Evolutionary conservation across 2,113 vertebrate genomes (phyloP), one percentile per base, ranked within the genome.

Genomic region (Danio rerio): DNA sequence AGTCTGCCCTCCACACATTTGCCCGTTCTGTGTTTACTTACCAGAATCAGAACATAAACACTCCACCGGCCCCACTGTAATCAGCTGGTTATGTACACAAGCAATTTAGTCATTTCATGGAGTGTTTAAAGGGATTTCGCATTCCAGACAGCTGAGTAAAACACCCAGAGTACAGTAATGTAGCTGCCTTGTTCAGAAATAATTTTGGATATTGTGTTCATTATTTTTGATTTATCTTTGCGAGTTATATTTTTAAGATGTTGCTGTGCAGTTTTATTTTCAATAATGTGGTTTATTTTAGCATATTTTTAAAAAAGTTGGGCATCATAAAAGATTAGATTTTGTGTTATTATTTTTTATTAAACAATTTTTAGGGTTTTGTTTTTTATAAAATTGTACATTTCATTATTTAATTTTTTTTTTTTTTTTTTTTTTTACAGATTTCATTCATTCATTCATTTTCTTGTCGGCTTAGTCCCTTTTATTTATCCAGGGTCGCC

Each of bases 1-100:
- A 31, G 7, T 12, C 16, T 7, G 21, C 5, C 5, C 43, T 62
- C 18, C 45, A 40, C 45, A 16, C 59, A 63, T 77, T 76, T 49
- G 56, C 56, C 58, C 20, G 7, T 50, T 52, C 40, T 16, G 1
- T 63, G 58, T 40, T 50, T 66, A n/a, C 45, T 62, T 77, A 49
- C 21, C 47, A 63, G 62, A 53, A 76, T 61, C 42, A 61, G 6
- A 76, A 61, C 59, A 76, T 61, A 61, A 61, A 40, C 58, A 78
- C 58, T 49, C 42, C 59, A n/a, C 47, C 31, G 42, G 18, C 59
- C 50, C 59, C 47, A 52, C 45, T 63, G 42, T 63, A 66, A 66
- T 66, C 61, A 65, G 5, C 15, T 16, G 5, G 49, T 63, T 66
- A 55, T 40, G 20, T 78, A 50, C 18, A 50, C 58, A 78, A 78